Conservation (phyloP, 2,888 invertebrate genomes). For the Arge pagana region DNA sequence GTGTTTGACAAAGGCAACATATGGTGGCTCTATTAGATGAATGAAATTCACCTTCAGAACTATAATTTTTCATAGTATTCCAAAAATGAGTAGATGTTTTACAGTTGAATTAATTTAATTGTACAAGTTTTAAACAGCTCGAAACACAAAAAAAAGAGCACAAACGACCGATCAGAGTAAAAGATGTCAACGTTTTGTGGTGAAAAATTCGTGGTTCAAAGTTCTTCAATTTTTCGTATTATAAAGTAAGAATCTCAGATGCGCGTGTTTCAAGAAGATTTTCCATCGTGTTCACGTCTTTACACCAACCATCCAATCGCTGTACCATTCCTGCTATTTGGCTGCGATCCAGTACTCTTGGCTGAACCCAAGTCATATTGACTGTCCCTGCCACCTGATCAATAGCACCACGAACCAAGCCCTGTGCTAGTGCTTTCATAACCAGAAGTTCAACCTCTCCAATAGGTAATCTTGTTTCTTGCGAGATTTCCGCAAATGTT, state of each 20-base stretch:
- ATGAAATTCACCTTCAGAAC: too few relatives aligned
- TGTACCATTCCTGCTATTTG: slow-evolving; percentile 76
- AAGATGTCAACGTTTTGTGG: too few relatives aligned
- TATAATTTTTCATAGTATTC: too few relatives aligned
- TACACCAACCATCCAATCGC: slow-evolving; percentile 73
- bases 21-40: too few relatives aligned
- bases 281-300: slow-evolving; percentile 76
- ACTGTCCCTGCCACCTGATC: slow-evolving; percentile 84
- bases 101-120: too few relatives aligned
- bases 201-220: slow-evolving; percentile 18
- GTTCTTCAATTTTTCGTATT: slow-evolving; percentile 40
- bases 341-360: slow-evolving; percentile 72
- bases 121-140: too few relatives aligned
- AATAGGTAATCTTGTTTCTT: slow-evolving; percentile 80
- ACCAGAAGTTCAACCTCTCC: slow-evolving; percentile 92
- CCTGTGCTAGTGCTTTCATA: slow-evolving; percentile 96
- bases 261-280: slow-evolving; percentile 73
- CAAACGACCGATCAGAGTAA: too few relatives aligned
- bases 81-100: too few relatives aligned
- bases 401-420: slow-evolving; percentile 90
- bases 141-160: too few relatives aligned
- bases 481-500: slow-evolving; percentile 88
- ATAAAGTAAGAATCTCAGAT: slow-evolving; percentile 76
- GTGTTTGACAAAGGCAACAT: too few relatives aligned
- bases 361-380: slow-evolving; percentile 86